Conservation (phyloP, 1,140 invertebrate genomes). For the Radopholus similis region DNA sequence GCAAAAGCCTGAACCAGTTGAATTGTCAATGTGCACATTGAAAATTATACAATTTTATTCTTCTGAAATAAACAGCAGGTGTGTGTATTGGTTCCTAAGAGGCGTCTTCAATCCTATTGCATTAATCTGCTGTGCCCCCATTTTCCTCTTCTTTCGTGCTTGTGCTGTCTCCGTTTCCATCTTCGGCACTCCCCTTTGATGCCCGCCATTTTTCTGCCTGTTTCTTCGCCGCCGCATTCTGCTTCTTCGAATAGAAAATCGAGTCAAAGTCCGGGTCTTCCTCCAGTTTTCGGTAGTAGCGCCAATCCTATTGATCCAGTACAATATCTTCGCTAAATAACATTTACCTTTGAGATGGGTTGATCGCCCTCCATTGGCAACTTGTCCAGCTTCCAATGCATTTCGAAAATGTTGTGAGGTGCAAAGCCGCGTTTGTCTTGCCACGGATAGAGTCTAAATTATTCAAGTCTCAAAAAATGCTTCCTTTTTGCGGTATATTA, state of each 20-base stretch:
- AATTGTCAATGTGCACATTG: too few species aligned
- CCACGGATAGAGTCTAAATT: constrained; percentile 38
- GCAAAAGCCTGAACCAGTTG: too few species aligned
- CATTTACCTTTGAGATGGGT: constrained; percentile 46
- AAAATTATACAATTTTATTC: too few species aligned
- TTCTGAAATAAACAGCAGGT: too few species aligned
- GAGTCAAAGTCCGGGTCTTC: constrained; percentile 54
- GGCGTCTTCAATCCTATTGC: too few species aligned
- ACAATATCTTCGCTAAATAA: neutral
- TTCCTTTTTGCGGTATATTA: neutral
- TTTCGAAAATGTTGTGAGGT: neutral
- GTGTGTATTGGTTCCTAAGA: too few species aligned
- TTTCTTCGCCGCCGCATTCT: constrained; percentile 1
- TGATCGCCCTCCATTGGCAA: constrained; percentile 49
- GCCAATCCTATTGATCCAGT: constrained; percentile 40
- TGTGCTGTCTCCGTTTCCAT: neutral
- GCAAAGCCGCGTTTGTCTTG: constrained; percentile 55
- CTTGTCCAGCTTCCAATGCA: constrained; percentile 39
- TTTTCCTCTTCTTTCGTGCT: too few species aligned
- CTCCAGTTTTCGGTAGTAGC: constrained; percentile 55
- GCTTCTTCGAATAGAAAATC: neutral
- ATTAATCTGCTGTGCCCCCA: too few species aligned
- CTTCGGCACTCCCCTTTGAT: neutral
- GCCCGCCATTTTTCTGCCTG: neutral
- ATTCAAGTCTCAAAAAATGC: neutral